Evolutionary conservation across 2,888 invertebrate species (phyloP).

Genomic region (Mythimna vitellina): DNA sequence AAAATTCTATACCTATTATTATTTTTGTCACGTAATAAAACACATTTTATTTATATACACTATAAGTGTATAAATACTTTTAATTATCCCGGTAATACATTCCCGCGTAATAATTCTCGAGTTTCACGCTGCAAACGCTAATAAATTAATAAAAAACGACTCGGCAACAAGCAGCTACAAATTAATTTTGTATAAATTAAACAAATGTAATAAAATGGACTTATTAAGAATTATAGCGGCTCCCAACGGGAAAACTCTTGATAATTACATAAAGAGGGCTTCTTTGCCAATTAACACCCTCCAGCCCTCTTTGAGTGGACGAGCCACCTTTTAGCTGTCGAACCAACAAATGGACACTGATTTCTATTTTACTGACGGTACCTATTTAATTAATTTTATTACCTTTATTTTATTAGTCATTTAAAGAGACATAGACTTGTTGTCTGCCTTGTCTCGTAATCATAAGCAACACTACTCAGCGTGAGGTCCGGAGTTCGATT

Average conservation of each 20-base stretch:
- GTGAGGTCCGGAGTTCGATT: too few species aligned
- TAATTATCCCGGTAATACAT: background rate
- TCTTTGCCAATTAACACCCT: slow-evolving; percentile 73
- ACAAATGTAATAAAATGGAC: slow-evolving; percentile 57
- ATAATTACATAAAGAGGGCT: slow-evolving; percentile 73
- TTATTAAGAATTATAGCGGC: slow-evolving; percentile 62
- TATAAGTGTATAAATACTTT: too few species aligned
- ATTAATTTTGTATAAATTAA: slow-evolving; percentile 52
- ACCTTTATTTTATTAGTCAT: slow-evolving; percentile 1
- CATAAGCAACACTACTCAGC: too few species aligned
- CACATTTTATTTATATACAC: too few species aligned
- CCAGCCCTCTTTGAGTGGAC: slow-evolving; percentile 60
- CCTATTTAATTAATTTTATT: slow-evolving; percentile 6
- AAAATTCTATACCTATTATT: too few species aligned
- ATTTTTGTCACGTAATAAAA: too few species aligned
- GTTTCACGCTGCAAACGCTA: background rate
- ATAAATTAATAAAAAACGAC: background rate
- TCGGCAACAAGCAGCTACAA: slow-evolving; percentile 19
- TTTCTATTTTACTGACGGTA: slow-evolving; percentile 26
- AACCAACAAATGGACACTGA: slow-evolving; percentile 34
- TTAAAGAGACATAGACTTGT: background rate
- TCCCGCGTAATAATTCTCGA: background rate
- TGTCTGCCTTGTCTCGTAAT: too few species aligned
- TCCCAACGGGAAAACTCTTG: slow-evolving; percentile 54
- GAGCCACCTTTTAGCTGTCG: slow-evolving; percentile 41